Conservation (phyloP, 2,113 vertebrate species). For the Ornithorhynchus anatinus region DNA sequence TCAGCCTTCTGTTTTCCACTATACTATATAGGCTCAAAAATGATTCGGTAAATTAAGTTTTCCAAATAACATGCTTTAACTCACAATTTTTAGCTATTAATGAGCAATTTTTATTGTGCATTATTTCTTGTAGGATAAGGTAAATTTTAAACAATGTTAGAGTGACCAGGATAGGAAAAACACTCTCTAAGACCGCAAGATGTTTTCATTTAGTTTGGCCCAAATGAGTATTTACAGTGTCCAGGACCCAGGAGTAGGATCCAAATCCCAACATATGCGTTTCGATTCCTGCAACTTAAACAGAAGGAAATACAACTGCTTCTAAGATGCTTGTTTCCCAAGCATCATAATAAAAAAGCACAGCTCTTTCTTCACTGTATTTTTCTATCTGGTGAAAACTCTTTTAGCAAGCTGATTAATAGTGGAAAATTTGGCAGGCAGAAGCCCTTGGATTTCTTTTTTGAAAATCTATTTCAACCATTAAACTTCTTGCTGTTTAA, state of each 20-base stretch:
- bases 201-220: not conserved
- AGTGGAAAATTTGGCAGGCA: not conserved
- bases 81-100: not conserved
- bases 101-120: not conserved
- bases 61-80: not conserved
- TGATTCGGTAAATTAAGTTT: not conserved
- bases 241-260: constrained; percentile 5
- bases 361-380: not conserved
- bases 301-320: not conserved
- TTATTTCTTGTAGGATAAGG: not conserved
- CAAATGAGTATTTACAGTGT: constrained; percentile 13
- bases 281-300: constrained; percentile 22
- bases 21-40: not conserved
- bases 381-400: not conserved
- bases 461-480: not conserved
- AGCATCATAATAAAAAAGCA: not conserved
- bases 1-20: not conserved
- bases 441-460: not conserved
- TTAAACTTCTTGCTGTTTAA: not conserved
- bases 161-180: no score
- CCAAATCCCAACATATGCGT: not conserved
- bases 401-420: not conserved
- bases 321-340: not conserved
- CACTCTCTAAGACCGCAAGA: not conserved
- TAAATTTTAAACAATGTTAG: no score